Base-by-base conservation (phyloP, 2,888 invertebrate species). In the Hipparchia sbordonii region DNA sequence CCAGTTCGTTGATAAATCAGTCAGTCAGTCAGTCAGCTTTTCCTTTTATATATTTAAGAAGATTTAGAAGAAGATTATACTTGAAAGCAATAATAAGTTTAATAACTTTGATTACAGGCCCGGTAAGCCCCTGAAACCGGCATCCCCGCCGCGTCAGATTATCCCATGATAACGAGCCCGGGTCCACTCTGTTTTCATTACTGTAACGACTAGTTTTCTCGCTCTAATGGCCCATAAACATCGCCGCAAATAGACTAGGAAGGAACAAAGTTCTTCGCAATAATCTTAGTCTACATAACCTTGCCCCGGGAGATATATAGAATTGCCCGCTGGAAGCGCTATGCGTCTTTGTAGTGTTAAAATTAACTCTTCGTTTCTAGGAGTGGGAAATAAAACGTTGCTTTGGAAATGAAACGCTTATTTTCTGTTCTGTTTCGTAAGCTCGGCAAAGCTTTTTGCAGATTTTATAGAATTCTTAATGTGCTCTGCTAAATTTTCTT, bases 101-200 rank as follows among this genome's bases (percentile, higher is more conserved):
- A 77, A 76, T 77, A 76, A 74, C 70, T 73, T 67, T 72, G 74
- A 79, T 75, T 71, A 77, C 69, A 65, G 54, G 48, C 59, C 67
- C 57, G 6, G 69, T 74, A 76, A 75, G 76, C 78, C 72, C 61
- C 75, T 76, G 76, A 74, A 77, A 75, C 78, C 74, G 71, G 70
- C 73, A 70, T 72, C 75, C 71, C 75, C 72, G 57, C 71, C 61
- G 73, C 63, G 59, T 71, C 77, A 73, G 72, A 73, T 75, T 90
- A 92, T 90, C 89, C 89, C 85, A 85, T 86, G 89, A 87, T 91
- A 91, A 91, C 90, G 90, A 90, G 86, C 78, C 80, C 80, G 72
- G 77, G 89, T 87, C 89, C 90, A 89, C 90, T 90, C 88, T 83
- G 86, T 90, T 90, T 91, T 90, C 91, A 92, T 90, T 90, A 90